These are phyloP conservation scores for Strigamia transsilvanica DNA, from an alignment of 2,888 invertebrate species.

Conservation along the genomic window DNA sequence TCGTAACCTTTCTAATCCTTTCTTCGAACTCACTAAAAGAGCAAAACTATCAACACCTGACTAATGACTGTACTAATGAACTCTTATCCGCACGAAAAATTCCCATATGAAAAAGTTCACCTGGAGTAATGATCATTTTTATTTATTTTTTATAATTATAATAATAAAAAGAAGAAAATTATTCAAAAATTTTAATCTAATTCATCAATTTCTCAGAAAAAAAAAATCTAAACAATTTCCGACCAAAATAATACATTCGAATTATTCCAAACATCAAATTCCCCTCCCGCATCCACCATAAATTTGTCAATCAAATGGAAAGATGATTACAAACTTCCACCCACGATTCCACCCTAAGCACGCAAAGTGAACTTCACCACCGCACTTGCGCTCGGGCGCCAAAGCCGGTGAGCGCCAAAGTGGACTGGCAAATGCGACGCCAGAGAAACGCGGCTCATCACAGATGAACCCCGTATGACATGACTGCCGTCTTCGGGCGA, in stretches of 20 bases:
- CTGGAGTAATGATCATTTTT: neutral
- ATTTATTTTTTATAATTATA: neutral
- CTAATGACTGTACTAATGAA: conserved; percentile 6
- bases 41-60: neutral
- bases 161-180: neutral
- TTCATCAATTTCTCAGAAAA: no score
- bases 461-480: conserved; percentile 1
- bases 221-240: neutral
- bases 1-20: neutral
- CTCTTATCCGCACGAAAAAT: conserved; percentile 9
- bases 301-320: neutral
- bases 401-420: conserved; percentile 41
- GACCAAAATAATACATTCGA: neutral
- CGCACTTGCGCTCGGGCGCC: conserved; percentile 43
- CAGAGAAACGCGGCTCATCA: conserved; percentile 35
- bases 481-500: neutral
- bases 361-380: conserved; percentile 28
- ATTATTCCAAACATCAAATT: neutral
- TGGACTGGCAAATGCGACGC: conserved; percentile 24
- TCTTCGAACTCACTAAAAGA: neutral
- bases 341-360: neutral
- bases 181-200: no score
- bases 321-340: conserved; percentile 13
- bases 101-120: conserved; percentile 18
- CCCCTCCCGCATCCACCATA: neutral